phyloP scores from a whole-genome alignment of 2,888 invertebrate species.

The Limnephilus lunatus region DNA sequence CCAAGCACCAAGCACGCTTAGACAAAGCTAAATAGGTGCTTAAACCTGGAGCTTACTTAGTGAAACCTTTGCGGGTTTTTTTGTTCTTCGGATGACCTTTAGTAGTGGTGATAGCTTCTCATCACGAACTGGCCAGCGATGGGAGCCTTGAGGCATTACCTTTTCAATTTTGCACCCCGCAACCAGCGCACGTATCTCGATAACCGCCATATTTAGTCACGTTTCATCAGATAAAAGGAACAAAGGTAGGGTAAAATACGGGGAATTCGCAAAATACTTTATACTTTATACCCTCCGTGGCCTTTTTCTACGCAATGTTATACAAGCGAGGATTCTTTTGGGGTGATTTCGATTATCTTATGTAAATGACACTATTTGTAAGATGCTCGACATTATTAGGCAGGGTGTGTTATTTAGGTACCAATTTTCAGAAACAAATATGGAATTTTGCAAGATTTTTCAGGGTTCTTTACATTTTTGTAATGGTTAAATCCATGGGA shows the following conservation, averaged over 20 bases:
- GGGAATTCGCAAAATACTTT: constrained; percentile 16
- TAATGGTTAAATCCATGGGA: background rate
- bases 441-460: background rate
- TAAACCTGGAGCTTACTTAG: background rate
- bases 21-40: background rate
- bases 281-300: constrained; percentile 2
- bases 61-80: background rate
- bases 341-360: background rate
- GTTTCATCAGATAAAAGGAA: constrained; percentile 47
- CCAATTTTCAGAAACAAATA: background rate
- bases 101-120: background rate
- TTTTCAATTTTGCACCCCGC: constrained; percentile 35
- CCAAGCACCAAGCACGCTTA: background rate
- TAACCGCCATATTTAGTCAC: constrained; percentile 37
- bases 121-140: constrained; percentile 12
- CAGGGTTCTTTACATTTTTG: background rate
- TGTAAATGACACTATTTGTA: constrained; percentile 2
- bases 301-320: constrained; percentile 1
- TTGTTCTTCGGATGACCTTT: background rate
- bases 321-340: background rate
- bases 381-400: background rate
- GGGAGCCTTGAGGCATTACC: background rate
- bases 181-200: constrained; percentile 4
- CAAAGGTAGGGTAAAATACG: constrained; percentile 13
- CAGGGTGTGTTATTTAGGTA: constrained; percentile 2